phyloP scores from a whole-genome alignment of 2,888 invertebrate species.

The Diarsia dahlii region DNA sequence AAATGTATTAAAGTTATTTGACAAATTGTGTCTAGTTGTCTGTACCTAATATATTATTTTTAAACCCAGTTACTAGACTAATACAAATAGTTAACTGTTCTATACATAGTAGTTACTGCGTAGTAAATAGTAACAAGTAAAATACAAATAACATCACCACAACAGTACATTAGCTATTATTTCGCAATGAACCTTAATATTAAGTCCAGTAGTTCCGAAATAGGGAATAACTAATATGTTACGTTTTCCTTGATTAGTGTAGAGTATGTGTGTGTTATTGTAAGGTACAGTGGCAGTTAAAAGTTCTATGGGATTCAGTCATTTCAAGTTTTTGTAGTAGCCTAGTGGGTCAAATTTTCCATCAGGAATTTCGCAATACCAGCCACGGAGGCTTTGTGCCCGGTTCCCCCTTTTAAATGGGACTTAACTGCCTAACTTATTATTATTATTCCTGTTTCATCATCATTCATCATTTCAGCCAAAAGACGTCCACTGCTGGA shows the following conservation, averaged over 20 bases:
- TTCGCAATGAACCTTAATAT: constrained; percentile 7
- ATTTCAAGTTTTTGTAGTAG: too few species aligned
- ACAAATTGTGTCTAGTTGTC: too few species aligned
- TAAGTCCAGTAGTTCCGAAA: constrained; percentile 32
- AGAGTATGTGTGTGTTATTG: background rate
- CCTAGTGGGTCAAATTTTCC: too few species aligned
- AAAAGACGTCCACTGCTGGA: too few species aligned
- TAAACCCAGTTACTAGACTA: background rate
- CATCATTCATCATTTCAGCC: too few species aligned
- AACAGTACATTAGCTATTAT: constrained; percentile 30
- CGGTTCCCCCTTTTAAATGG: too few species aligned
- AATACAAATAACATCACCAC: background rate
- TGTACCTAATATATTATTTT: background rate
- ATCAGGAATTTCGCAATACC: too few species aligned
- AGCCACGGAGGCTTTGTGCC: too few species aligned
- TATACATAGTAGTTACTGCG: constrained; percentile 1
- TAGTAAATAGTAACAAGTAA: background rate
- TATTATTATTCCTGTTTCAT: too few species aligned
- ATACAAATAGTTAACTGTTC: background rate
- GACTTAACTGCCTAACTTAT: too few species aligned
- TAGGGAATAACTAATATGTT: constrained; percentile 3
- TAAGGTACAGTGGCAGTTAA: constrained; percentile 11
- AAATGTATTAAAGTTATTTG: too few species aligned
- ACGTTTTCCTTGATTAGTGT: constrained; percentile 50
- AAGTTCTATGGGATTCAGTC: too few species aligned